phyloP scores from a whole-genome alignment of 2,797 vertebrate genomes.

The Gastrophryne carolinensis region DNA sequence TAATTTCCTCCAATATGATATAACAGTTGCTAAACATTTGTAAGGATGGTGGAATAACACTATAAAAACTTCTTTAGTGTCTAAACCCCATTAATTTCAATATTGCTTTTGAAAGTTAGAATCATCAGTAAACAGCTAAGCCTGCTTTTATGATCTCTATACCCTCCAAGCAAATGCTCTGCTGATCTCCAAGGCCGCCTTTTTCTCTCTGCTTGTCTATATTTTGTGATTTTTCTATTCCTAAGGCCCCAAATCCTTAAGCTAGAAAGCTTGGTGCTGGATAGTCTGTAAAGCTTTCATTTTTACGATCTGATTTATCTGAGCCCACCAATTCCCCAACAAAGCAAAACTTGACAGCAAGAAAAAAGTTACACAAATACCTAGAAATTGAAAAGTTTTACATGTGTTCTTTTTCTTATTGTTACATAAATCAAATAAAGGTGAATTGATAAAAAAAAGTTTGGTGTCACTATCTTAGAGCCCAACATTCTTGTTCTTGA shows the following conservation, averaged over 20 bases:
- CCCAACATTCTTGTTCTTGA: no score
- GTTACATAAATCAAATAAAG: neutral
- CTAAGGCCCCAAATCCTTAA: slow-evolving; percentile 28
- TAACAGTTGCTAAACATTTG: no score
- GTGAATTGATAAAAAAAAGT: neutral
- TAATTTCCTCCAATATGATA: neutral
- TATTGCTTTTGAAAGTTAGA: neutral
- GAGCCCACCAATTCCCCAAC: neutral
- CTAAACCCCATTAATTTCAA: neutral
- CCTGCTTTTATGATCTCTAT: slow-evolving; percentile 21
- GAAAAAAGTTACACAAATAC: no score
- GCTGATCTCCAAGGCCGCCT: slow-evolving; percentile 37
- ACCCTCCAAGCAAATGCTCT: slow-evolving; percentile 21
- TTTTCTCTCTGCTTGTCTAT: slow-evolving; percentile 13
- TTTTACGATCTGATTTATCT: neutral
- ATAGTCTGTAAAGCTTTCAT: slow-evolving; percentile 16
- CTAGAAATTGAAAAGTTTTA: no score
- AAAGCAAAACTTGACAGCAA: neutral
- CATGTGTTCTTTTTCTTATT: no score
- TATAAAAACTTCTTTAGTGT: no score
- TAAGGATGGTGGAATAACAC: no score
- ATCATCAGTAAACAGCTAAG: slow-evolving; percentile 13
- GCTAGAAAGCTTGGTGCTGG: slow-evolving; percentile 11
- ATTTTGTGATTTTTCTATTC: slow-evolving; percentile 36
- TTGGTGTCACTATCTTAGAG: no score